Conservation (phyloP, 2,113 vertebrate genomes). For the Oriolus oriolus region DNA sequence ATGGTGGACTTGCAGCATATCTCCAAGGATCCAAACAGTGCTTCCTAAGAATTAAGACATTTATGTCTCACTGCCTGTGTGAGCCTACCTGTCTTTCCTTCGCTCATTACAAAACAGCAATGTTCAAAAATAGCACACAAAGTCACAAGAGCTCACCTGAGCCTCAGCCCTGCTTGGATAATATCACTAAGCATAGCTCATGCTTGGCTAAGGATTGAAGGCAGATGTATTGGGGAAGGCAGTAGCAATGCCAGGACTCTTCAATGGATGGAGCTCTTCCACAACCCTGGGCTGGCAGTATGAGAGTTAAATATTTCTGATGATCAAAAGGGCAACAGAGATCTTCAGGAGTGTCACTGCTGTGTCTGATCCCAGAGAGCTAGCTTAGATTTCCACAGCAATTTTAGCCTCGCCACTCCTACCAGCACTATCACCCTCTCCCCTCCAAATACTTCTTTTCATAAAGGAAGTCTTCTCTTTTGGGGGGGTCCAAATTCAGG, state of each 20-base stretch:
- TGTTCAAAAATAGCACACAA: neutral
- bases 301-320: neutral
- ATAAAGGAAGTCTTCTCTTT: neutral
- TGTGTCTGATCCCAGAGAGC: neutral
- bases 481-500: neutral
- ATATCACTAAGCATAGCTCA: neutral
- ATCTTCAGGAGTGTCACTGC: neutral
- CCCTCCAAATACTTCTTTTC: neutral
- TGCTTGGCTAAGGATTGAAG: neutral
- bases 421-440: neutral
- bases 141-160: neutral
- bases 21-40: accelerated
- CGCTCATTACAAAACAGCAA: neutral
- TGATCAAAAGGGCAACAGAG: neutral
- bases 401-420: accelerated
- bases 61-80: neutral
- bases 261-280: neutral
- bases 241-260: neutral
- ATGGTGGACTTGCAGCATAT: neutral
- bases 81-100: neutral
- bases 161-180: neutral
- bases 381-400: neutral
- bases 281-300: neutral
- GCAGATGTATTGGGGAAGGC: neutral
- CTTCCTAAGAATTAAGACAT: neutral